Base-by-base conservation (phyloP, 2,888 invertebrate species). In the Tachina fera region DNA sequence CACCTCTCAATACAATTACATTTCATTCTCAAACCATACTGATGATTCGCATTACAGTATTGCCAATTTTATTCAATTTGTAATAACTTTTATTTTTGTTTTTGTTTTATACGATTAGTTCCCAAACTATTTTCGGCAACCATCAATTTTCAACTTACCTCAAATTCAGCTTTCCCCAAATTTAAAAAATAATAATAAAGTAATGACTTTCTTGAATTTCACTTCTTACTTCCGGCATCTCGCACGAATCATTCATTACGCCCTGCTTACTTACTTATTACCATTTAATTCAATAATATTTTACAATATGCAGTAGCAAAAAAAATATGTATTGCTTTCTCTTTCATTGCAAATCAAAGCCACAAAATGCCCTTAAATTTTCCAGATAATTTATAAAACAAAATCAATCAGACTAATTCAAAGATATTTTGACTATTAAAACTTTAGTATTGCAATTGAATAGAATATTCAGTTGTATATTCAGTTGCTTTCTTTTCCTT, bases 401-500 rank as follows among this genome's bases (percentile, higher is more conserved):
- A 70, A 72, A 71, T 71, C n/a, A 8, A 56, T 76, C 31, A 56
- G 43, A 76, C 70, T 70, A 70, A 76, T 70, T 41, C 47, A 11
- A 77, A 72, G 39, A n/a, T 51, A 71, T 83, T 77, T 83, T 65
- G 45, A 75, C 45, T 58, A 65, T 58, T 77, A 83, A 67, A 67
- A 77, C 51, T 77, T 77, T 83, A 83, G 60, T 83, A 65, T 31
- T 22, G 3, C 67, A 71, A 72, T 71, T 83, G 83, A 71, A 83
- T 72, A 65, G 65, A 45, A 72, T 76, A 65, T 65, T 77, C 76
- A 77, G 72, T 77, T 65, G 71, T 83, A 65, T 58, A 43, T 76
- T 63, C 47, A 43, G 47, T 63, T 71, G 47, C 41, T 31, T 4
- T 31, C 1, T 45, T 60, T 14, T 16, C n/a, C 13, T 19, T 49